Evolutionary conservation across 2,888 invertebrate genomes (phyloP).

Genomic region (Capitulum mitella): DNA sequence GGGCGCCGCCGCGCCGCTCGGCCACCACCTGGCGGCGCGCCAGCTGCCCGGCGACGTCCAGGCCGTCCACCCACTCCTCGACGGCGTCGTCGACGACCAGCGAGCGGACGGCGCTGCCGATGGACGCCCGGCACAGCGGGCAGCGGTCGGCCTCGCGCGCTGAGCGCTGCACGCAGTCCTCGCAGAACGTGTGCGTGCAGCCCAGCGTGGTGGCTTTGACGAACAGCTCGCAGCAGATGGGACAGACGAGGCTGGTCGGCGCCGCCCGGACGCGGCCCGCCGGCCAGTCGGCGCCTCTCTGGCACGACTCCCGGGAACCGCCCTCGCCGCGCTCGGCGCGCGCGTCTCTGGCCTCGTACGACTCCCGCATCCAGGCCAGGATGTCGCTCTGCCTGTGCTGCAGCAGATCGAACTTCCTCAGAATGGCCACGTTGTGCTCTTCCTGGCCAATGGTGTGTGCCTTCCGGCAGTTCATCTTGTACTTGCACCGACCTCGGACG

Average conservation of each 20-base stretch:
- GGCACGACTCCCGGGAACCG: not conserved
- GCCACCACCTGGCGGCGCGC: not conserved
- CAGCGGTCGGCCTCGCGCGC: not conserved
- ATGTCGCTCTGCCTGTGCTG: no score
- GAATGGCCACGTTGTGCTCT: not conserved
- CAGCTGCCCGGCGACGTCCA: not conserved
- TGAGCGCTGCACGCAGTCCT: not conserved
- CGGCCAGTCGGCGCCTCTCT: not conserved
- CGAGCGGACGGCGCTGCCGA: not conserved
- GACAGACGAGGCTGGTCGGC: not conserved
- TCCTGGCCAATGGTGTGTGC: not conserved
- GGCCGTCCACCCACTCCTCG: not conserved
- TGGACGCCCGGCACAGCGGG: not conserved
- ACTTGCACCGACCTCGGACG: not conserved
- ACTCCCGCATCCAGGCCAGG: not conserved
- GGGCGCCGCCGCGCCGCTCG: not conserved
- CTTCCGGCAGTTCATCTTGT: not conserved
- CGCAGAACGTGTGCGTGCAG: slow-evolving; percentile 13
- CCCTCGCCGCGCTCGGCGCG: not conserved
- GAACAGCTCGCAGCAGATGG: not conserved
- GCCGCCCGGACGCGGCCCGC: no score
- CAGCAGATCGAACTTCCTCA: not conserved
- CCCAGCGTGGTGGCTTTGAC: slow-evolving; percentile 7
- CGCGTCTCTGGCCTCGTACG: not conserved
- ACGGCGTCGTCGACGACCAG: slow-evolving; percentile 15